These are phyloP conservation scores for Vireo griseus DNA, from an alignment of 2,797 vertebrate genomes.

Conservation along the genomic window DNA sequence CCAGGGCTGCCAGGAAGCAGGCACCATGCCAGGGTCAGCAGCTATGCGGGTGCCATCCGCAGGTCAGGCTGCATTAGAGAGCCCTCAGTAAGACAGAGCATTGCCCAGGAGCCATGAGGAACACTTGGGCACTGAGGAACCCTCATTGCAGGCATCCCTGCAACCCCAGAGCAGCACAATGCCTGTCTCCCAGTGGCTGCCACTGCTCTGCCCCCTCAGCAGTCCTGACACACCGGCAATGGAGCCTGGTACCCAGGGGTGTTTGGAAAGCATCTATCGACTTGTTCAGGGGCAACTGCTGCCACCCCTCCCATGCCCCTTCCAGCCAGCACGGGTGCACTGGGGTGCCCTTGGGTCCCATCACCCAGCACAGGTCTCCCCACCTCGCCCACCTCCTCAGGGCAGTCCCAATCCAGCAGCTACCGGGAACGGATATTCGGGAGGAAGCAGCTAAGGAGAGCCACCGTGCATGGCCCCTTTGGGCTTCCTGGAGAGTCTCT, in stretches of 20 bases:
- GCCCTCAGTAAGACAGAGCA: neutral
- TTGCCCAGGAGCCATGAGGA: neutral
- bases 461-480: accelerated
- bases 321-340: neutral
- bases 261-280: neutral
- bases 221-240: neutral
- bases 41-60: neutral
- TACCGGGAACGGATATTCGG: accelerated
- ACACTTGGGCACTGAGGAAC: accelerated
- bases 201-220: neutral
- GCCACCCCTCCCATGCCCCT: neutral
- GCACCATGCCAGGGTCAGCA: neutral
- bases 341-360: neutral
- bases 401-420: neutral
- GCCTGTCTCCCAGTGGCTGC: neutral
- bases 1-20: accelerated
- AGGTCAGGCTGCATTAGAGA: neutral
- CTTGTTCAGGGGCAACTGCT: neutral
- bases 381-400: neutral
- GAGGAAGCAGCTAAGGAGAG: neutral
- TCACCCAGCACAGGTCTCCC: neutral
- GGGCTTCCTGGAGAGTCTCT: neutral
- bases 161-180: neutral
- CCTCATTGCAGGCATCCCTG: neutral
- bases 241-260: neutral